Evolutionary conservation across 2,797 vertebrate genomes (phyloP).

Genomic region (Sparus aurata): DNA sequence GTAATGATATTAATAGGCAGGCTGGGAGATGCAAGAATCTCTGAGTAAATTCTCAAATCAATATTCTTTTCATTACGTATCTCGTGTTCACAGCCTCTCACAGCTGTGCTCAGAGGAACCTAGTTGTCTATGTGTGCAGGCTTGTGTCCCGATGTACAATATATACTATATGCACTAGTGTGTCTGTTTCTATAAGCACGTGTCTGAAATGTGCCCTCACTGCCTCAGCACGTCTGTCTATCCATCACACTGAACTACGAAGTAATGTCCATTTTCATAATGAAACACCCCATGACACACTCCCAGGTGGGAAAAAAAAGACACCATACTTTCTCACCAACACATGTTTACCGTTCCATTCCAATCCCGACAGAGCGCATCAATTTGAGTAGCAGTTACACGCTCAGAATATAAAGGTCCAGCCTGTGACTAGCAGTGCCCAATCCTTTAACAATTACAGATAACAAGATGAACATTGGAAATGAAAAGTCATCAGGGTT

Average conservation of each 20-base stretch:
- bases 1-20: conserved; percentile 70
- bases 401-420: conserved; percentile 66
- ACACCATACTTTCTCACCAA: conserved; percentile 15
- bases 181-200: conserved; percentile 12
- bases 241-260: conserved; percentile 48
- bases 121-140: conserved; percentile 44
- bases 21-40: conserved; percentile 62
- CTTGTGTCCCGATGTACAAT: conserved; percentile 17
- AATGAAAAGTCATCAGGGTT: conserved; percentile 81
- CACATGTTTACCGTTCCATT: conserved; percentile 5
- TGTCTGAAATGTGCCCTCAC: conserved; percentile 34
- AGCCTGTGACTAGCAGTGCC: conserved; percentile 45
- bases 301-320: conserved; percentile 18
- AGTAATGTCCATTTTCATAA: conserved; percentile 69
- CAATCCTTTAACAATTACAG: conserved; percentile 81
- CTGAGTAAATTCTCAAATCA: conserved; percentile 76
- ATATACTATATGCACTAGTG: not conserved
- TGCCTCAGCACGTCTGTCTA: conserved; percentile 35
- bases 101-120: conserved; percentile 38
- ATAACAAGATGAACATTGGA: conserved; percentile 83
- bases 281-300: conserved; percentile 26
- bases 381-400: conserved; percentile 66
- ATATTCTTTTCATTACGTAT: conserved; percentile 77
- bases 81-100: conserved; percentile 50
- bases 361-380: conserved; percentile 59